Evolutionary conservation across 2,113 vertebrate species (phyloP).

Genomic region (Willisornis vidua): DNA sequence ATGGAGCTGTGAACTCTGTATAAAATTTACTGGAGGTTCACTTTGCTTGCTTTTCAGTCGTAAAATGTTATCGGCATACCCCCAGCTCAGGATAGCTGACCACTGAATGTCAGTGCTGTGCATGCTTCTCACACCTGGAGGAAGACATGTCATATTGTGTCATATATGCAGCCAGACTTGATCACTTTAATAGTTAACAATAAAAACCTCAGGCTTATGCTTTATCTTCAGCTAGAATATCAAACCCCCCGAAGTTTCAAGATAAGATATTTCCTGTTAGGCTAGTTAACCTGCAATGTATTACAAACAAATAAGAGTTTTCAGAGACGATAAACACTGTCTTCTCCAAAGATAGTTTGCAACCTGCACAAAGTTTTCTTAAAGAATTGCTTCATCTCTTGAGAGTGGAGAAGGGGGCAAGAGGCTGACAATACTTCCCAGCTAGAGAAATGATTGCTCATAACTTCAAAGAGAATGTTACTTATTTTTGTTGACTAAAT

Average conservation of each 20-base stretch:
- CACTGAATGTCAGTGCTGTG: slow-evolving; percentile 98
- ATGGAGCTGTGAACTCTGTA: slow-evolving; percentile 93
- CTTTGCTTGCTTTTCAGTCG: slow-evolving; percentile 97
- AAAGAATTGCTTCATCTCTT: not conserved
- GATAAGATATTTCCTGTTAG: not conserved
- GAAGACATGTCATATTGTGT: not conserved
- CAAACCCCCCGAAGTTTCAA: not conserved
- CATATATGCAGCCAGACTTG: not conserved
- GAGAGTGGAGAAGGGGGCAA: not conserved
- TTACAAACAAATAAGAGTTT: not conserved
- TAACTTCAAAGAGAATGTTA: not conserved
- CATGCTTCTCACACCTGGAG: slow-evolving; percentile 94
- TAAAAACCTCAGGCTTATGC: not conserved
- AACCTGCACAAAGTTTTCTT: not conserved
- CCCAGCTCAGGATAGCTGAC: slow-evolving; percentile 99
- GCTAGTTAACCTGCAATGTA: not conserved
- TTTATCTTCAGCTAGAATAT: not conserved
- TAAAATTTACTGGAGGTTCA: slow-evolving; percentile 94
- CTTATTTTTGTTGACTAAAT: not conserved
- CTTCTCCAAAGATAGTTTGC: not conserved
- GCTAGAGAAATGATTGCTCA: not conserved
- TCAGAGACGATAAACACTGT: not conserved
- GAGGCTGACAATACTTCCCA: not conserved
- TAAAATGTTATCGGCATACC: slow-evolving; percentile 93
- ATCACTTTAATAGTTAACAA: not conserved